Percentiles rank a stretch among this genome's conserved stretches.
Conservation (phyloP, 1,140 invertebrate species). For the Homalodisca vitripennis region DNA sequence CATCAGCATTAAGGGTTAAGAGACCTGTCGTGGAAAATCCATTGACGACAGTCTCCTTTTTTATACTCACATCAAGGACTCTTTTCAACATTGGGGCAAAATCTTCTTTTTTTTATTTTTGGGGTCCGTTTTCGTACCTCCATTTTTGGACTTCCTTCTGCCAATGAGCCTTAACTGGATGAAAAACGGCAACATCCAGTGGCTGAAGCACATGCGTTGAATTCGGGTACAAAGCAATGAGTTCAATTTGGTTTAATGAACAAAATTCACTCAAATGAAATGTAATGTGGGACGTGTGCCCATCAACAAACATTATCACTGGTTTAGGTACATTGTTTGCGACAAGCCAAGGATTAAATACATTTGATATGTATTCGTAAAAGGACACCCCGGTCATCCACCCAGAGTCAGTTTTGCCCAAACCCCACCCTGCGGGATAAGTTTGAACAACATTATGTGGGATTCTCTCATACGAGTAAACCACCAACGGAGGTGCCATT, state of each 20-base stretch:
- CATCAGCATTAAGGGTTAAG: background rate
- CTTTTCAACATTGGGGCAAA: slow-evolving; percentile 32
- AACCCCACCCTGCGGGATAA: slow-evolving; percentile 44
- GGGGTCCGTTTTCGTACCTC: slow-evolving; percentile 34
- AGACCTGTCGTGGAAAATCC: background rate
- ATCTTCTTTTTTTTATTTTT: slow-evolving; percentile 37
- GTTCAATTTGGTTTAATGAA: slow-evolving; percentile 45
- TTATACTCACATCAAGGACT: slow-evolving; percentile 7
- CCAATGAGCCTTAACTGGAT: slow-evolving; percentile 46
- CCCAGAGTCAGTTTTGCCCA: slow-evolving; percentile 46
- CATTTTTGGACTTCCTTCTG: slow-evolving; percentile 41
- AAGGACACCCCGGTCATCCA: slow-evolving; percentile 36
- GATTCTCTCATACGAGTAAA: slow-evolving; percentile 38
- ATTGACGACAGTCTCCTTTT: background rate
- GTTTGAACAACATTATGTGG: slow-evolving; percentile 41
- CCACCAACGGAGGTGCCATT: slow-evolving; percentile 30
- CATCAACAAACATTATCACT: slow-evolving; percentile 49
- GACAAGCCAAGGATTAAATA: slow-evolving; percentile 35
- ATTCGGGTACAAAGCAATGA: slow-evolving; percentile 49
- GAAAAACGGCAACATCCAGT: slow-evolving; percentile 47
- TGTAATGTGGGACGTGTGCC: slow-evolving; percentile 47
- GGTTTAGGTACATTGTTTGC: slow-evolving; percentile 39
- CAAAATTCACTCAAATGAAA: slow-evolving; percentile 48
- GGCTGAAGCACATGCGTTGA: slow-evolving; percentile 50
- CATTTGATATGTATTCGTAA: slow-evolving; percentile 36